Evolutionary conservation across 2,797 vertebrate species (phyloP).

Genomic region (Philypnodon macrostomus): DNA sequence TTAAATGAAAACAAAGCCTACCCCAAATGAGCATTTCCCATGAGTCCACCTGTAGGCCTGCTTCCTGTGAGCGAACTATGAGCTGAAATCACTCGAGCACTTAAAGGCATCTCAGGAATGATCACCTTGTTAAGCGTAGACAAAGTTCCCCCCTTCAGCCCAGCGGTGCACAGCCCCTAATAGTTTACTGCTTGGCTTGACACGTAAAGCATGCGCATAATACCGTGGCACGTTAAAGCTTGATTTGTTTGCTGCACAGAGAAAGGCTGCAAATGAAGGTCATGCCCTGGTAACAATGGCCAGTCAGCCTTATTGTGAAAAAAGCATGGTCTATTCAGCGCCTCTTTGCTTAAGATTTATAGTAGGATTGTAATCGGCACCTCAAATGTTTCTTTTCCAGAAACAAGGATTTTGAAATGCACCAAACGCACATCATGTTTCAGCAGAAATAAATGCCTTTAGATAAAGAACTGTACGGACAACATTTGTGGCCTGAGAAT

Average conservation of each 20-base stretch:
- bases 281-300: constrained; percentile 52
- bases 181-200: constrained; percentile 51
- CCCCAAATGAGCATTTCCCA: constrained; percentile 6
- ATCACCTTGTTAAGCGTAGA: constrained; percentile 58
- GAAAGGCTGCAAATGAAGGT: constrained; percentile 63
- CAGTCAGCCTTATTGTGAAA: constrained; percentile 23
- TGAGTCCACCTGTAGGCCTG: constrained; percentile 18
- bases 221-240: constrained; percentile 51
- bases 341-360: constrained; percentile 25
- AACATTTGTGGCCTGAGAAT: constrained; percentile 44
- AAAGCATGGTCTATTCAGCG: constrained; percentile 28
- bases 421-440: constrained; percentile 24
- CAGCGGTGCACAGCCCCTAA: constrained; percentile 22
- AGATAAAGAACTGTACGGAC: constrained; percentile 48
- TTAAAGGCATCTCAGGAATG: constrained; percentile 71
- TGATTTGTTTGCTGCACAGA: constrained; percentile 62
- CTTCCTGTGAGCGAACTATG: constrained; percentile 25
- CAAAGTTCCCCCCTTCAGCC: constrained; percentile 34
- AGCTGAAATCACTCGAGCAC: constrained; percentile 52
- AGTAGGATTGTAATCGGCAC: constrained; percentile 16
- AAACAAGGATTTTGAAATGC: neutral
- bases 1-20: neutral
- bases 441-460: constrained; percentile 39
- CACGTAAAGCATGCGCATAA: constrained; percentile 43
- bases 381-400: neutral